phyloP scores from a whole-genome alignment of 2,113 vertebrate species.

The Tiliqua scincoides region DNA sequence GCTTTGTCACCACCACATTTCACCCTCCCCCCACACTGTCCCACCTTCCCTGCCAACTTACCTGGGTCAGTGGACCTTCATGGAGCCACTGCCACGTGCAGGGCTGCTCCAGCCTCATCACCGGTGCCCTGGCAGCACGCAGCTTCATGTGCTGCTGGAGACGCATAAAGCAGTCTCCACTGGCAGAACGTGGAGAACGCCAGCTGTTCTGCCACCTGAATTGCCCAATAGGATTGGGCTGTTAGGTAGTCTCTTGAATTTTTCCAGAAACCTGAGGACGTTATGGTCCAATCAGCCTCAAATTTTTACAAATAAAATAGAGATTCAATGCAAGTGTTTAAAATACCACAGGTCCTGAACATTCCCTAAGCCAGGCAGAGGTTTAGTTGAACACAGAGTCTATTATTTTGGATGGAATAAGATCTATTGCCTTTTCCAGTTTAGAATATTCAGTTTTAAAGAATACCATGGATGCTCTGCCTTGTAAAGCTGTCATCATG shows the following conservation, averaged over 20 bases:
- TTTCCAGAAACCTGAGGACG: neutral
- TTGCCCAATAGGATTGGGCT: no score
- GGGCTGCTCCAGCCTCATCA: no score
- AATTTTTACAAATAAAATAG: neutral
- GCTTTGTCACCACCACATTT: no score
- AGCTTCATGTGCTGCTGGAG: no score
- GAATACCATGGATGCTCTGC: neutral
- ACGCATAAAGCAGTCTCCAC: no score
- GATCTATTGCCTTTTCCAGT: neutral
- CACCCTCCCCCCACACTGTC: no score
- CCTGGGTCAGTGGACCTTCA: no score
- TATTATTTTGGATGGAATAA: neutral
- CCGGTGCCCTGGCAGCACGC: no score
- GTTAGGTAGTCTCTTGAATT: neutral
- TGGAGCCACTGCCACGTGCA: no score
- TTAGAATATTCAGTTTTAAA: neutral
- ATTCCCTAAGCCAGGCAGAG: neutral
- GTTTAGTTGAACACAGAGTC: accelerated
- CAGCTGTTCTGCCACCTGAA: no score
- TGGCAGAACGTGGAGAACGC: no score
- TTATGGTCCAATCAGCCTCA: neutral
- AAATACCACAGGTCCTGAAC: neutral
- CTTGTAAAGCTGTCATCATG: neutral
- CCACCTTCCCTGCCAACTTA: no score
- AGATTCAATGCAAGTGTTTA: neutral